Conservation (phyloP, 2,888 invertebrate species). For the Alloplasta piceator region DNA sequence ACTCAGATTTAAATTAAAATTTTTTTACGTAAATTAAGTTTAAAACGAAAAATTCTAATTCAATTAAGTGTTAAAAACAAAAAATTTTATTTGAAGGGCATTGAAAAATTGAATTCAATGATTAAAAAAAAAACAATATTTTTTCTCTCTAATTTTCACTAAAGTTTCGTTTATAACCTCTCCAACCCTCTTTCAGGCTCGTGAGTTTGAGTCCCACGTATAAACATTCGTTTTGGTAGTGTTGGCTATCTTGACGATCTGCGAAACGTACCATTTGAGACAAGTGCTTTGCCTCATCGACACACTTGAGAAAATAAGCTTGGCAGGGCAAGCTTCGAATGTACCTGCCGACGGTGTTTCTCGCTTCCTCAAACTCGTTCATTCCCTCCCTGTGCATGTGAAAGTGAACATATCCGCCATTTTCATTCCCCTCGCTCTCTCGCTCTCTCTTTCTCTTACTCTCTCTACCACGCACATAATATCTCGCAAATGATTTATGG, state of each 20-base stretch:
- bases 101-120: too few relatives aligned
- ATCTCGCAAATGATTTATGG: constrained; percentile 70
- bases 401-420: constrained; percentile 19
- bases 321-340: constrained; percentile 48
- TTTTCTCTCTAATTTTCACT: too few relatives aligned
- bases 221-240: constrained; percentile 17
- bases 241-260: constrained; percentile 17
- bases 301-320: constrained; percentile 66
- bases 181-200: too few relatives aligned
- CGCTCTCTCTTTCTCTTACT: constrained; percentile 1
- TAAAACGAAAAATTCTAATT: too few relatives aligned
- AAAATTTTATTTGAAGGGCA: too few relatives aligned
- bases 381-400: constrained; percentile 13
- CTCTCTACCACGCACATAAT: constrained; percentile 31
- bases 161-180: too few relatives aligned
- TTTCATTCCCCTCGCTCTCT: constrained; percentile 38
- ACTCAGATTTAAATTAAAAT: too few relatives aligned
- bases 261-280: constrained; percentile 23
- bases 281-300: constrained; percentile 71
- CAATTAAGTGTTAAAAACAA: too few relatives aligned
- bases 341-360: constrained; percentile 63
- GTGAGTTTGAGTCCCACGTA: constrained; percentile 33
- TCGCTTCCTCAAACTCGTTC: constrained; percentile 46
- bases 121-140: too few relatives aligned
- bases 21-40: too few relatives aligned